Percentiles rank a stretch among this genome's conserved stretches.
Conservation (phyloP, 1,140 invertebrate species). For the Papilio machaon region DNA sequence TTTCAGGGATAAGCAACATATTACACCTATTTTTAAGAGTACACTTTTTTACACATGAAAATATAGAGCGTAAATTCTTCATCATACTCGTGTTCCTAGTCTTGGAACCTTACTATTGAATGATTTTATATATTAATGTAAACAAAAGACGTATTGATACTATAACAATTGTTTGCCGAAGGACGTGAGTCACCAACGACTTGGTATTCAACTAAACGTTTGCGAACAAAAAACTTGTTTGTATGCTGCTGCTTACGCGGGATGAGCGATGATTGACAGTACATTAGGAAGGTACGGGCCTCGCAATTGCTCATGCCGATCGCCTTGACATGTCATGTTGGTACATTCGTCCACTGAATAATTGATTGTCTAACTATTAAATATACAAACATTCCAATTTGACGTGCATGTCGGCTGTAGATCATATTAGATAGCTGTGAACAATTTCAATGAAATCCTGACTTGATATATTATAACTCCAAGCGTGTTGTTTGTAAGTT, state of each 20-base stretch:
- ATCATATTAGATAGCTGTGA: background rate
- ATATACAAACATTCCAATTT: slow-evolving; percentile 31
- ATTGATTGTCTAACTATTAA: slow-evolving; percentile 36
- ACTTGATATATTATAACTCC: no score
- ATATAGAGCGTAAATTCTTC: no score
- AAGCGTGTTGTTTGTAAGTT: no score
- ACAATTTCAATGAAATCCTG: background rate
- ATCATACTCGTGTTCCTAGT: background rate
- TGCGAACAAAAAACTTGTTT: slow-evolving; percentile 56
- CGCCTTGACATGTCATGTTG: slow-evolving; percentile 66
- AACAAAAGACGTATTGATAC: background rate
- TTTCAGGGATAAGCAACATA: no score
- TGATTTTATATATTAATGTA: slow-evolving; percentile 5
- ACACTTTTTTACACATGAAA: no score
- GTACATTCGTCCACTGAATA: slow-evolving; percentile 59
- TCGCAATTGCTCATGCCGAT: slow-evolving; percentile 62
- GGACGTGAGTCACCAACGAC: slow-evolving; percentile 46
- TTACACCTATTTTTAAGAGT: no score
- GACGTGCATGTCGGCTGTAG: slow-evolving; percentile 18
- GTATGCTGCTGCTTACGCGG: slow-evolving; percentile 46
- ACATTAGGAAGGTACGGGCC: slow-evolving; percentile 67
- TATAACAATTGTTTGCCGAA: slow-evolving; percentile 27
- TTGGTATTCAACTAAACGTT: slow-evolving; percentile 45
- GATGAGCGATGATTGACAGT: slow-evolving; percentile 68
- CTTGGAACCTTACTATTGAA: background rate